phyloP scores from a whole-genome alignment of 2,888 invertebrate species.

The Ophion obscuratus region DNA sequence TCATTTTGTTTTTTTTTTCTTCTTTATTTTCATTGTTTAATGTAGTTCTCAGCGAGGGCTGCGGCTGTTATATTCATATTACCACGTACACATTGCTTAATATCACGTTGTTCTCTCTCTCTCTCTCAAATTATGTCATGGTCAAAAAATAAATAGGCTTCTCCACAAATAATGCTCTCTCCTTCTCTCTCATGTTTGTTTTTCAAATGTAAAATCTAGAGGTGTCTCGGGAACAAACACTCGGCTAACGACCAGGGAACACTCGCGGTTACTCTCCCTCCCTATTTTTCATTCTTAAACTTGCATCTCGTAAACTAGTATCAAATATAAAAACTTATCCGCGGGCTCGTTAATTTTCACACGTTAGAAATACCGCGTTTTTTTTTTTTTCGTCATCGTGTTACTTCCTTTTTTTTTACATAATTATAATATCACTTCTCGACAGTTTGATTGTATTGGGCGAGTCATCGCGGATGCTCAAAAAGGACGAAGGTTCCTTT shows the following conservation, averaged over 20 bases:
- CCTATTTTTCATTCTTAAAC: slow-evolving; percentile 58
- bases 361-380: slow-evolving; percentile 78
- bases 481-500: slow-evolving; percentile 76
- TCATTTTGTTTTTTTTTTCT: slow-evolving; percentile 69
- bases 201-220: slow-evolving; percentile 70
- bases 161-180: slow-evolving; percentile 73
- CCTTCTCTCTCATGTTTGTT: slow-evolving; percentile 59
- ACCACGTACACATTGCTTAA: slow-evolving; percentile 75
- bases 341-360: slow-evolving; percentile 79
- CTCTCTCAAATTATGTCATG: slow-evolving; percentile 76
- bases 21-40: slow-evolving; percentile 60
- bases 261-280: slow-evolving; percentile 72
- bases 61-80: slow-evolving; percentile 75
- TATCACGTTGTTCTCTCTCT: slow-evolving; percentile 76
- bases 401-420: slow-evolving; percentile 67
- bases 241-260: slow-evolving; percentile 77
- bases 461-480: slow-evolving; percentile 77
- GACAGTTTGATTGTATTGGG: slow-evolving; percentile 81
- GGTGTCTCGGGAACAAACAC: slow-evolving; percentile 72
- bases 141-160: slow-evolving; percentile 81
- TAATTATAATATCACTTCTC: slow-evolving; percentile 79
- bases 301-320: slow-evolving; percentile 79
- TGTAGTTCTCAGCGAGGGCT: slow-evolving; percentile 71
- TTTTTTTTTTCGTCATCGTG: slow-evolving; percentile 43
- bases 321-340: slow-evolving; percentile 82